These are phyloP conservation scores for Caenorhabditis latens DNA, from an alignment of 1,140 invertebrate genomes.

Conservation along the genomic window DNA sequence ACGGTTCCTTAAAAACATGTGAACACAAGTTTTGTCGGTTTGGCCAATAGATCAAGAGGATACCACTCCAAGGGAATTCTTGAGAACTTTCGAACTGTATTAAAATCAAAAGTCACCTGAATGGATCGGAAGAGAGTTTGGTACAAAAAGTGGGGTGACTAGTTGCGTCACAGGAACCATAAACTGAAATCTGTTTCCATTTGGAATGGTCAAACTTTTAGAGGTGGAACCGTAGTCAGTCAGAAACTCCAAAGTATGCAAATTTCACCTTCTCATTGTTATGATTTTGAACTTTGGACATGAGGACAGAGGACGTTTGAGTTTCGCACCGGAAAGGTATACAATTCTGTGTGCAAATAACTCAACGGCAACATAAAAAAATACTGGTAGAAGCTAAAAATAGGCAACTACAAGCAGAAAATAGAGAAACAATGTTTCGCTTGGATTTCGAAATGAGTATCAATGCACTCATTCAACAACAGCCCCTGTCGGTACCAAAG, in stretches of 20 bases:
- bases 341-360: constrained; percentile 8
- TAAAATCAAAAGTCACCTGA: neutral
- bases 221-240: neutral
- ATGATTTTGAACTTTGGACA: constrained; percentile 39
- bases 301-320: neutral
- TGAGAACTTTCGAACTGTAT: neutral
- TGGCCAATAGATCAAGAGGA: constrained; percentile 29
- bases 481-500: neutral
- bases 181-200: too few species aligned
- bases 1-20: neutral
- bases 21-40: neutral
- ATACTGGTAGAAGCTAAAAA: neutral
- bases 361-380: neutral
- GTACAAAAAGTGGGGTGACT: too few species aligned
- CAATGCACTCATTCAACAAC: neutral
- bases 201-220: too few species aligned
- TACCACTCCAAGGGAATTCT: neutral
- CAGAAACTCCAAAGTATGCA: constrained; percentile 7
- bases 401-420: neutral
- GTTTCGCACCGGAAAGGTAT: constrained; percentile 5
- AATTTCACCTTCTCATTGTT: neutral
- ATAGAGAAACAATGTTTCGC: neutral
- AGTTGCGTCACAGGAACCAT: too few species aligned
- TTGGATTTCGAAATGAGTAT: neutral
- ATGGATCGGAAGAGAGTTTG: neutral